A percentile compares a stretch with the other conserved stretches of the same genome.
Evolutionary conservation across 2,113 vertebrate genomes (phyloP).

Genomic region (Colinus virginianus): DNA sequence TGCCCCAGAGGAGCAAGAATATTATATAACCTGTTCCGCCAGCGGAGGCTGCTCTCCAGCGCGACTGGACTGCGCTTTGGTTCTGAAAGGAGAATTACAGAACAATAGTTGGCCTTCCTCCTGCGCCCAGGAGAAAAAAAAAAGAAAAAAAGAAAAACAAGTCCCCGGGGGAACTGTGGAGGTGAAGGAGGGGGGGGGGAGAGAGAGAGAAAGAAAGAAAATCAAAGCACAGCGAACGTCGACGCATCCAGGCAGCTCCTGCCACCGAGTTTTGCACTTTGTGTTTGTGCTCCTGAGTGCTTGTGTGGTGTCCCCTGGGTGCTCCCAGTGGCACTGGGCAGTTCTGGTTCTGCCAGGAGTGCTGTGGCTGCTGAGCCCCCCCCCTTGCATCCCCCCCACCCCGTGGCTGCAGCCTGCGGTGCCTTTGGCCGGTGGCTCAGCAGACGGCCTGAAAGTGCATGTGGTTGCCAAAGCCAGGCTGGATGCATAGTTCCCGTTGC

Average conservation of each 20-base stretch:
- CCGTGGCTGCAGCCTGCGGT: not conserved
- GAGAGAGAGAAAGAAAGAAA: not conserved
- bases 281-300: not conserved
- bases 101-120: constrained; percentile 27
- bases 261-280: not conserved
- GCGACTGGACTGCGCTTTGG: not conserved
- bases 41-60: not conserved
- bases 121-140: not conserved
- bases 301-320: not conserved
- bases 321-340: not conserved
- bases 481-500: not conserved
- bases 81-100: constrained; percentile 42
- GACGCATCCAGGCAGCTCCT: not conserved
- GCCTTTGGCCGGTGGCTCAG: not conserved
- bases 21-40: constrained; percentile 57
- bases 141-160: not conserved
- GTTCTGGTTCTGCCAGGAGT: not conserved
- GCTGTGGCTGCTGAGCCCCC: not conserved
- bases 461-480: not conserved
- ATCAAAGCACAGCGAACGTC: not conserved
- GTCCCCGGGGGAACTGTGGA: not conserved
- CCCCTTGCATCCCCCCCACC: not conserved
- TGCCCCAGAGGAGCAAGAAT: constrained; percentile 31
- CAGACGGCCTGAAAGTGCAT: not conserved
- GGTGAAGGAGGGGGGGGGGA: too few relatives aligned